Conservation (phyloP, 2,113 vertebrate genomes). For the Caretta caretta region DNA sequence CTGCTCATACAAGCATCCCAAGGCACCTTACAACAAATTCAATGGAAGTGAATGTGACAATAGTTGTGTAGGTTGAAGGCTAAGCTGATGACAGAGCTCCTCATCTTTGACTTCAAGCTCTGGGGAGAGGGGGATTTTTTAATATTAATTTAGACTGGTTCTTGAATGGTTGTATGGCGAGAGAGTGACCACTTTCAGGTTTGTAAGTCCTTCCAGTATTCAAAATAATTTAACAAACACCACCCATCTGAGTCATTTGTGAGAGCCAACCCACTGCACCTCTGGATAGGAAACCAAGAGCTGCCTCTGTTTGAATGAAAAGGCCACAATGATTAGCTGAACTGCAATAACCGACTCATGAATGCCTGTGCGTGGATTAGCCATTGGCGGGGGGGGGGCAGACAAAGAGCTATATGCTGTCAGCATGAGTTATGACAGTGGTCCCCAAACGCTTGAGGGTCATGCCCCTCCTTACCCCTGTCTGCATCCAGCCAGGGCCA, state of each 20-base stretch:
- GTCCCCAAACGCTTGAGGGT: too few species aligned
- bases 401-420: background rate
- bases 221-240: background rate
- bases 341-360: background rate
- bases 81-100: background rate
- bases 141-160: background rate
- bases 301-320: background rate
- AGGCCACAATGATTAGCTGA: background rate
- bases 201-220: background rate
- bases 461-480: too few species aligned
- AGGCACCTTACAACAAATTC: background rate
- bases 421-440: too few species aligned
- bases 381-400: conserved; percentile 16
- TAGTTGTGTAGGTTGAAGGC: background rate
- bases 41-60: background rate
- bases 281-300: conserved; percentile 20
- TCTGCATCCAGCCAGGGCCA: too few species aligned
- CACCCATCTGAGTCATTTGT: background rate
- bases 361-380: conserved; percentile 8
- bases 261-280: background rate
- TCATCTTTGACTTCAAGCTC: background rate
- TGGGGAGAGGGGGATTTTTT: background rate
- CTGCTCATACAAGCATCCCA: background rate
- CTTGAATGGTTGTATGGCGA: background rate
- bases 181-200: background rate